Evolutionary conservation across 2,888 invertebrate species (phyloP), one percentile per base, ranked within the genome.

Genomic region (Chloroclysta siterata): DNA sequence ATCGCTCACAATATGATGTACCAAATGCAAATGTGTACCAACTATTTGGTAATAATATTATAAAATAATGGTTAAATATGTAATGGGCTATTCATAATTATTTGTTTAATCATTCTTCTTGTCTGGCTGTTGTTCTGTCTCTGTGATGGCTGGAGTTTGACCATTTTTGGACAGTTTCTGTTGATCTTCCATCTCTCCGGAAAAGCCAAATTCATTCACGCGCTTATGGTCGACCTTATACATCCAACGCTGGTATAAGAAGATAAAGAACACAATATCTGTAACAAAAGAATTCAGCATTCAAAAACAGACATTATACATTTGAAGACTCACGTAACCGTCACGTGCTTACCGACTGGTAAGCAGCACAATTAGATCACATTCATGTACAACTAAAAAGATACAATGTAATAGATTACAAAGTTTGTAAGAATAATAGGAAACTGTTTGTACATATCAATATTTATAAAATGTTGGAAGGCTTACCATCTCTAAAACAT

Each of bases 191-290:
- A 97, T 98, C 85, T 99, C 99, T 46, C 97, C 98, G 47, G 98
- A 97, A 85, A 97, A 98, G n/a, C 99, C 99, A 93, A 98, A 99
- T 87, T 99, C 99, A 88, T 99, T 99, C 59, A 98, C 95, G 71
- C 99, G 95, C 70, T 96, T 96, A 64, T 96, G 97, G 90, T 99
- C 99, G 50, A 98, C 99, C 77, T 98, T 98, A 93, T 99, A 99
- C 74, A 99, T 99, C 97, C 98, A 99, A 71, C 98, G 96, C 93
- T 99, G 99, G 87, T 99, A 99, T 71, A 99, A 94, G 94, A 98
- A 99, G 85, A 99, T 97, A 88, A 99, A 97, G 95, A 99, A 99
- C 51, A 99, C 97, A 78, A 99, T 98, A 93, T 99, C 98, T 96
- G 94, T 91, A 94, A 71, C 47, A 79, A 76, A 74, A 73, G 15